Conservation (phyloP, 2,888 invertebrate genomes). For the Cremastobaeus sp. region DNA sequence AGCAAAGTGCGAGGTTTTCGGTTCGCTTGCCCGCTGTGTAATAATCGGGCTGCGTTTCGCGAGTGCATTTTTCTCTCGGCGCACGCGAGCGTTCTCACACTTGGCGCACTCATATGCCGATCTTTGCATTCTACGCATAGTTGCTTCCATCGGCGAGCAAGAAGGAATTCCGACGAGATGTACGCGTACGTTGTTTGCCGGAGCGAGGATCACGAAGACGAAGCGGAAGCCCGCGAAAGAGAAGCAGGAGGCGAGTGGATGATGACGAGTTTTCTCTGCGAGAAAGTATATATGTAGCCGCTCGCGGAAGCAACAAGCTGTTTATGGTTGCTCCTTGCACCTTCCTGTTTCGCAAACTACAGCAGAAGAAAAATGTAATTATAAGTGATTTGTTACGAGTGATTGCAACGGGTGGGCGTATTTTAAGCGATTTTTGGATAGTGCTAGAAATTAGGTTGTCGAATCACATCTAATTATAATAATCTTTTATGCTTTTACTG, state of each 20-base stretch:
- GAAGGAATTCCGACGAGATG: constrained; percentile 64
- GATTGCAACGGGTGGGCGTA: neutral
- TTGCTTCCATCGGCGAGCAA: constrained; percentile 66
- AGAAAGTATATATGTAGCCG: constrained; percentile 60
- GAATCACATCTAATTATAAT: too few species aligned
- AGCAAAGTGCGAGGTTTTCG: too few species aligned
- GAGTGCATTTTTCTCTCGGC: constrained; percentile 14
- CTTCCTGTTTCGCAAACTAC: constrained; percentile 61
- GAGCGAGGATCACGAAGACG: constrained; percentile 59
- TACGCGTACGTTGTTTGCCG: constrained; percentile 62
- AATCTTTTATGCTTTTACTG: too few species aligned
- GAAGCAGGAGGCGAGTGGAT: constrained; percentile 34
- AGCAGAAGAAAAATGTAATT: constrained; percentile 47
- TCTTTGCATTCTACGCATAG: constrained; percentile 75
- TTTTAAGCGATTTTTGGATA: too few species aligned
- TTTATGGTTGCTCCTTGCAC: constrained; percentile 73
- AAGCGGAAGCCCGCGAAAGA: constrained; percentile 23
- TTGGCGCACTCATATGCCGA: constrained; percentile 69
- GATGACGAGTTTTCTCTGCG: constrained; percentile 49
- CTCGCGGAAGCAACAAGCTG: constrained; percentile 77
- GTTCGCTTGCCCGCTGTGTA: constrained; percentile 47
- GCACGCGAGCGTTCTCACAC: constrained; percentile 60
- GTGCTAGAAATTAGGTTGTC: too few species aligned
- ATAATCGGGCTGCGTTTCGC: constrained; percentile 49
- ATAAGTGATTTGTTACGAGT: constrained; percentile 28